phyloP scores from a whole-genome alignment of 1,140 invertebrate species.

The Musca domestica region DNA sequence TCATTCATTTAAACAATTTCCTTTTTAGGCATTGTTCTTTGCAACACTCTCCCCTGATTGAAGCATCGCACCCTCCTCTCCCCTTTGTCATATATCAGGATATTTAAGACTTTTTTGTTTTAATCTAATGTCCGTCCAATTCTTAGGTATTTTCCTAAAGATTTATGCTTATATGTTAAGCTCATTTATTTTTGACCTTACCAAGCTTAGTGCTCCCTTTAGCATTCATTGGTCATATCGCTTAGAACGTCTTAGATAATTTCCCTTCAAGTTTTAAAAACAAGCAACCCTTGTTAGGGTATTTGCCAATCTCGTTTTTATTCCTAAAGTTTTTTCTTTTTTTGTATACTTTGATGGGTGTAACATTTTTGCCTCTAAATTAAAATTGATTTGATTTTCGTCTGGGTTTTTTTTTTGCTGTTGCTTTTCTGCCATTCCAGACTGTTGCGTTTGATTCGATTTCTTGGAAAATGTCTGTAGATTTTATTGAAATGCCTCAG shows the following conservation, averaged over 20 bases:
- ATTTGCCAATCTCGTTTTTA: neutral
- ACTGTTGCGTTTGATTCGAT: slow-evolving; percentile 14
- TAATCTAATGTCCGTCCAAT: slow-evolving; percentile 6
- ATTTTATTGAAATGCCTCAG: slow-evolving; percentile 10
- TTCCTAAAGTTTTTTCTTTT: neutral
- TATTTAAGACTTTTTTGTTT: neutral
- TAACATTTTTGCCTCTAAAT: slow-evolving; percentile 25
- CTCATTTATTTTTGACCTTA: slow-evolving; percentile 27
- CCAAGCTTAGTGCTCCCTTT: neutral
- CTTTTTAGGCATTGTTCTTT: slow-evolving; percentile 9
- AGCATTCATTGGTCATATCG: neutral
- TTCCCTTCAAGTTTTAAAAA: neutral
- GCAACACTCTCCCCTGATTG: neutral
- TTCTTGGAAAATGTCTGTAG: neutral
- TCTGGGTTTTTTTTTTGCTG: neutral
- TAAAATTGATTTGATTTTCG: slow-evolving; percentile 31
- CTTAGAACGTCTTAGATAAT: too few relatives aligned
- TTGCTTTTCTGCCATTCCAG: neutral
- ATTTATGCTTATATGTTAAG: slow-evolving; percentile 51
- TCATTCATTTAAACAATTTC: slow-evolving; percentile 16
- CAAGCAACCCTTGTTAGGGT: neutral
- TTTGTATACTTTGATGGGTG: neutral
- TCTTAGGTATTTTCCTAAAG: slow-evolving; percentile 31
- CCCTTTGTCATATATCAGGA: neutral
- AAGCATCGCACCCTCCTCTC: neutral